Conservation (phyloP, 2,797 vertebrate genomes). For the Myripristis jacobus region DNA sequence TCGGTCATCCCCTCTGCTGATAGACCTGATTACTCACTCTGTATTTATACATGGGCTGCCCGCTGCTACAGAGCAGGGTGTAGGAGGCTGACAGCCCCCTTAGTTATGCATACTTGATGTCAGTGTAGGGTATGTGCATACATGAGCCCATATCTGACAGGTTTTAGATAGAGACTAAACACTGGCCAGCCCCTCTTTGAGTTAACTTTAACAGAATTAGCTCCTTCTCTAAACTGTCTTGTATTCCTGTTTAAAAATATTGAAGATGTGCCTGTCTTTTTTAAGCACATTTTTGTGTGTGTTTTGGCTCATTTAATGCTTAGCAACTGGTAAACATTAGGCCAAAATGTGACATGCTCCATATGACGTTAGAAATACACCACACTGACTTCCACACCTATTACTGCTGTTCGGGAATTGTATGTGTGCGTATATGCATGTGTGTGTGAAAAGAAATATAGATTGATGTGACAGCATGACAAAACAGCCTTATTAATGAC, state of each 20-base stretch:
- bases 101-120: constrained; percentile 50
- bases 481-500: too few species aligned
- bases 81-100: constrained; percentile 55
- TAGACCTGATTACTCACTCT: constrained; percentile 57
- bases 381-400: neutral
- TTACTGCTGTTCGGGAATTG: neutral
- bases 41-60: constrained; percentile 63
- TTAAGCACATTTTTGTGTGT: neutral
- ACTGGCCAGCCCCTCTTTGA: neutral
- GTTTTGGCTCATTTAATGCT: neutral
- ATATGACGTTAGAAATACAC: neutral
- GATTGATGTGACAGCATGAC: too few species aligned
- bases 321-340: neutral
- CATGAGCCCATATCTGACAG: constrained; percentile 37
- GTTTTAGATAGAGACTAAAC: constrained; percentile 15
- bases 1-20: constrained; percentile 63
- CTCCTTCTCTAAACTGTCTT: neutral
- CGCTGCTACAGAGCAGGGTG: constrained; percentile 45
- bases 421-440: too few species aligned
- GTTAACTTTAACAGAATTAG: constrained; percentile 13
- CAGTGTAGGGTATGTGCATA: constrained; percentile 43
- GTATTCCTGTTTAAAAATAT: neutral
- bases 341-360: constrained; percentile 6
- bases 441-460: too few species aligned
- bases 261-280: neutral